phyloP scores from a whole-genome alignment of 2,888 invertebrate genomes.

The Blera fallax region DNA sequence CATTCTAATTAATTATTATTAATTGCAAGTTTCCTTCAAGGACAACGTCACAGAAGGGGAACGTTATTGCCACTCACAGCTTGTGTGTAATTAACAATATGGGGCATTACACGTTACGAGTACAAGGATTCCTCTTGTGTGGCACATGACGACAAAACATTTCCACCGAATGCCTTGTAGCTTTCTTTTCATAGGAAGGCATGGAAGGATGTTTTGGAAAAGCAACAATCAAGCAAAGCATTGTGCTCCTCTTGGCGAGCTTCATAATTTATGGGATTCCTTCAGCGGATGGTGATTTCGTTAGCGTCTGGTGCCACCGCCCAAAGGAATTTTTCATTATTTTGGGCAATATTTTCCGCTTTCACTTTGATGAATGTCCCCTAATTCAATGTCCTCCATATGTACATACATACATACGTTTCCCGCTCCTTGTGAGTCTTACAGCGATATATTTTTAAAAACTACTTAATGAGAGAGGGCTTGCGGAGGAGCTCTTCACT shows the following conservation, averaged over 20 bases:
- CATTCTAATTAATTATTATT: conserved; percentile 56
- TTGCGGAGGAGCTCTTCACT: not conserved
- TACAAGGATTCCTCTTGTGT: not conserved
- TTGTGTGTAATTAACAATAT: conserved; percentile 44
- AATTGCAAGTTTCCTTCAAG: conserved; percentile 48
- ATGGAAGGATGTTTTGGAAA: not conserved
- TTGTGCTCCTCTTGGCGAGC: not conserved
- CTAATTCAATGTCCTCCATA: conserved; percentile 17
- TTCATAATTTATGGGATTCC: conserved; percentile 31
- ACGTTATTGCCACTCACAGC: conserved; percentile 29
- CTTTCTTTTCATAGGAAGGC: not conserved
- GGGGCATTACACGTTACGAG: not conserved
- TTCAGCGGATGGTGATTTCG: not conserved
- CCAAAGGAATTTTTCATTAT: conserved; percentile 41
- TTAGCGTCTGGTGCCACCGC: not conserved
- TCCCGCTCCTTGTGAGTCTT: not conserved
- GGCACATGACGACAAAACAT: conserved; percentile 2
- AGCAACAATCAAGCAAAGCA: conserved; percentile 1
- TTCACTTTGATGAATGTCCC: conserved; percentile 25
- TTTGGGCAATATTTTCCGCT: conserved; percentile 26
- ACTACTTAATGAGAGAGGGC: not conserved
- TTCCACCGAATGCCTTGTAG: conserved; percentile 16
- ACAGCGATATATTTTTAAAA: not conserved
- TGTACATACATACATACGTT: not conserved
- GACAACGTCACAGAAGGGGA: conserved; percentile 4